These are phyloP conservation scores for Anoplolepis gracilipes DNA, from an alignment of 1,140 invertebrate genomes.

Conservation along the genomic window DNA sequence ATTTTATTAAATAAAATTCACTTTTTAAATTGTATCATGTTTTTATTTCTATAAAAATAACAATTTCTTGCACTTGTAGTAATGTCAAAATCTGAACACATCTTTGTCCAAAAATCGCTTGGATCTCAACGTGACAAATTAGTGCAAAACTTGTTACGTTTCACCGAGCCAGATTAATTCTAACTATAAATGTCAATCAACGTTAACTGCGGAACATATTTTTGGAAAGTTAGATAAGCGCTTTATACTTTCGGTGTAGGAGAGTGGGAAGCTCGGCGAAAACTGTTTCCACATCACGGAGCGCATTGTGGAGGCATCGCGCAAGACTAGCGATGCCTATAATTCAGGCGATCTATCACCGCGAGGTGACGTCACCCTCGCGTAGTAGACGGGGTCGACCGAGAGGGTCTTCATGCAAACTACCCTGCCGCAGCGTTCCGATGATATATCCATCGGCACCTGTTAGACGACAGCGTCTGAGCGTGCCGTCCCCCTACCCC, in stretches of 20 bases:
- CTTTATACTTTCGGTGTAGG: not conserved
- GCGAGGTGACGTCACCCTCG: slow-evolving; percentile 65
- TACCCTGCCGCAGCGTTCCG: slow-evolving; percentile 66
- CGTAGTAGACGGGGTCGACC: slow-evolving; percentile 54
- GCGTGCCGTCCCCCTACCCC: slow-evolving; percentile 59
- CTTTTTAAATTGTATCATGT: no score
- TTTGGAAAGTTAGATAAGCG: slow-evolving; percentile 2
- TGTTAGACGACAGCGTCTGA: slow-evolving; percentile 77
- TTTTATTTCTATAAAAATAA: no score
- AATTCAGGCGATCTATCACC: slow-evolving; percentile 75
- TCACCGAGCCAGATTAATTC: slow-evolving; percentile 5
- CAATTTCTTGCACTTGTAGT: no score
- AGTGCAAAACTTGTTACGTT: not conserved
- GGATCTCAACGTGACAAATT: not conserved
- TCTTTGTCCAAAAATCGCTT: no score
- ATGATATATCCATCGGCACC: slow-evolving; percentile 79
- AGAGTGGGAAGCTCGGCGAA: slow-evolving; percentile 34
- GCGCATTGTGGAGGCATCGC: slow-evolving; percentile 7
- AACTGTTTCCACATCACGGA: slow-evolving; percentile 44
- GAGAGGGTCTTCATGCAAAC: slow-evolving; percentile 72
- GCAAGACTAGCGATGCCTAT: slow-evolving; percentile 61
- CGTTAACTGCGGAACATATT: slow-evolving; percentile 19
- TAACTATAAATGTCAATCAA: not conserved
- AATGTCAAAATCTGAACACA: not conserved
- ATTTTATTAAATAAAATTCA: no score